Conservation (phyloP, 2,888 invertebrate genomes). For the Portevinia maculata region DNA sequence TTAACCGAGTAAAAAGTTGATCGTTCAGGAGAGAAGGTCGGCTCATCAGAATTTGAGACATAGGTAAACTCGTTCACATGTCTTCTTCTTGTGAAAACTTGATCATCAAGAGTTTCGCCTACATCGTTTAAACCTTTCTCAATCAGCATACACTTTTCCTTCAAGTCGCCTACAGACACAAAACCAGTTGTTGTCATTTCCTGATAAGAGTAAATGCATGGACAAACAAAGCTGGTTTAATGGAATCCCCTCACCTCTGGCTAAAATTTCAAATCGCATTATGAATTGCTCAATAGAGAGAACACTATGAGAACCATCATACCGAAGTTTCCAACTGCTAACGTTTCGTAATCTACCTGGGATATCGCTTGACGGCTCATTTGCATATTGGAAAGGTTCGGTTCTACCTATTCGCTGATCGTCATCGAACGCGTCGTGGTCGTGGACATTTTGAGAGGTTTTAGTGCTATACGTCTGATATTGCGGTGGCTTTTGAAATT, state of each 20-base stretch:
- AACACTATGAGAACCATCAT: not conserved
- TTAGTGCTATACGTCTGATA: not conserved
- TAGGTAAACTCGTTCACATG: not conserved
- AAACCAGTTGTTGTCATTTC: not conserved
- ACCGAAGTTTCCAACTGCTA: not conserved
- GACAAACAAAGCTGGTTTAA: not conserved
- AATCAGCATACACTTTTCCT: not conserved
- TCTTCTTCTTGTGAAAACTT: no score
- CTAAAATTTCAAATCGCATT: not conserved
- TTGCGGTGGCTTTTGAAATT: not conserved
- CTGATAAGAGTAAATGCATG: not conserved
- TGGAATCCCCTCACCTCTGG: not conserved
- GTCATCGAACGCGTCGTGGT: not conserved
- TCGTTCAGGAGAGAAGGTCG: not conserved
- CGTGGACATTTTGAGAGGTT: not conserved
- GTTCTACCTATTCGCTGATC: not conserved
- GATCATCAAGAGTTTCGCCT: no score
- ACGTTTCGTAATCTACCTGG: not conserved
- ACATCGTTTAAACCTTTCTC: not conserved
- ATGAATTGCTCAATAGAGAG: not conserved
- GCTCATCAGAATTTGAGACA: not conserved
- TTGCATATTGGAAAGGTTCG: not conserved
- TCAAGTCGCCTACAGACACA: not conserved
- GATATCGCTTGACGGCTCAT: not conserved
- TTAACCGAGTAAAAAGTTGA: not conserved